Base-by-base conservation (phyloP, 2,888 invertebrate genomes). In the Pseudococcus longispinus region DNA sequence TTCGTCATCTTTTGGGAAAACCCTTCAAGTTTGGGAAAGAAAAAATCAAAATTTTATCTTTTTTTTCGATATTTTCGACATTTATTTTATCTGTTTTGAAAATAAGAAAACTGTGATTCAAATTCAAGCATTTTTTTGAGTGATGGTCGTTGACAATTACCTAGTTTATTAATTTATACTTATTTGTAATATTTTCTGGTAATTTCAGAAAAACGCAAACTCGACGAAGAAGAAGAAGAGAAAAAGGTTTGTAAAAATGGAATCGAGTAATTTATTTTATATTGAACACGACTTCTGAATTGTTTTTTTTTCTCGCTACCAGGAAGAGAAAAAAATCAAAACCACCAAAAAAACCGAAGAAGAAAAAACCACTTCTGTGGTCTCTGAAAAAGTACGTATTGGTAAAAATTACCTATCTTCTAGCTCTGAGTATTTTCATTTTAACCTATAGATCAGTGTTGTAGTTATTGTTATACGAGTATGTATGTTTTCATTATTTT, bases 181-280 rank as follows among this genome's bases (percentile, higher is more conserved):
- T 2, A n/a, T 51, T 51, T n/a, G n/a, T n/a, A 4, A 51, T 15
- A n/a, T 51, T 51, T 51, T 51, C n/a, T 60, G 2, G 1, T 23
- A 60, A 60, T 60, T 87, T 42, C 42, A 88, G 87, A 89, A 90
- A 88, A 90, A 90, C 90, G 90, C 88, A 90, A 90, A 89, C 89
- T 91, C 46, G 90, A 90, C 83, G 84, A 88, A 51, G 87, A 90
- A 90, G 88, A 90, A 90, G 88, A 88, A 88, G 70, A 89, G 90
- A 70, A 87, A 80, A 26, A 80, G 77, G 77, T 80, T 23, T 42
- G 88, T 26, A 89, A 90, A 88, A 46, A 46, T 46, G 3, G 4
- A 46, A 46, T 15, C 3, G 13, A 1, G 3, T 15, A 15, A 46
- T 46, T 46, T 46, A 0, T 1, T 46, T 46, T 11, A 15, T 44